Base-by-base conservation (phyloP, 2,888 invertebrate genomes). In the Aporophyla lueneburgensis region DNA sequence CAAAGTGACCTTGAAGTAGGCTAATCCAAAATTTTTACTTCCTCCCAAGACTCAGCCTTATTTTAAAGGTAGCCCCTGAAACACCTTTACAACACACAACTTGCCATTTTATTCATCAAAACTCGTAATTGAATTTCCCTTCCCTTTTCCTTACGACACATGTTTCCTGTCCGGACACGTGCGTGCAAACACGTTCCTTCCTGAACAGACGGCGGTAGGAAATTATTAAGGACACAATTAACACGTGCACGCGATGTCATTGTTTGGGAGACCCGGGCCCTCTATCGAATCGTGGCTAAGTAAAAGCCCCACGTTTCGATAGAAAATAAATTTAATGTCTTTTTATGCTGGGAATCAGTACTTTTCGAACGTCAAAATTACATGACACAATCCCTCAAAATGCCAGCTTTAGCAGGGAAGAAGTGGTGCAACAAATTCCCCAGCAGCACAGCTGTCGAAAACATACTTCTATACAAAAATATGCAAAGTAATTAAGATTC, bases 181-280 rank as follows among this genome's bases (percentile, higher is more conserved):
- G 68, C 84, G 75, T 80, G 81, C 49, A 76, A 84, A 58, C 67
- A 68, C 59, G 43, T 80, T 56, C 58, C 68, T 80, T 68, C 53
- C 75, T 46, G 27, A 19, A n/a, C 56, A 24, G 19, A 9, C 27
- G 43, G 49, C 27, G 56, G 61, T 53, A 56, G 74, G 68, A 82
- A 82, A 43, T 71, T 21, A 71, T 84, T 82, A 84, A 27, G 24
- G 53, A 12, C 33, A 49, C 40, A 69, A 83, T 83, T 74, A 71
- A 59, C 62, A 27, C 56, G 27, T 10, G 16, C 75, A 80, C 67
- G 71, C 71, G 63, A 69, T 40, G 46, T 21, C 3, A 49, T 54
- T 24, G 14, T 10, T 33, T 49, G 27, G 16, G 16, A 10, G 65
- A 53, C 33, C 33, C 33, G 66, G 10, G 53, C n/a, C n/a, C n/a